A percentile compares a stretch with the other conserved stretches of the same genome.
phyloP scores from a whole-genome alignment of 92 coral and sea anemone genomes.

The Plumapathes pennacea region DNA sequence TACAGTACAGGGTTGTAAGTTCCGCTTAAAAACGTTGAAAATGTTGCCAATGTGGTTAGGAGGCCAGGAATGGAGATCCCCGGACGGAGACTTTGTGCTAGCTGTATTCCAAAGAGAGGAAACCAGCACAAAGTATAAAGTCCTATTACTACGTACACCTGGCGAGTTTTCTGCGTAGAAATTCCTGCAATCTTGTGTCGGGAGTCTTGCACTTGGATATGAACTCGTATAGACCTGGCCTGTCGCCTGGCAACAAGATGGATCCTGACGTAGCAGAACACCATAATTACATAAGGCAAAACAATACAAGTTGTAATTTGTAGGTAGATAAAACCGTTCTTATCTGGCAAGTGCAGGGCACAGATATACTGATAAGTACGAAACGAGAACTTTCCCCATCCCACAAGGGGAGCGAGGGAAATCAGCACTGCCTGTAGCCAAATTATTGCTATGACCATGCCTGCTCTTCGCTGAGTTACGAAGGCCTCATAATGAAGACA shows the following conservation, averaged over 20 bases:
- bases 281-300: slow-evolving; percentile 61
- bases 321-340: slow-evolving; percentile 67
- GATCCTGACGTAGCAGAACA: slow-evolving; percentile 90
- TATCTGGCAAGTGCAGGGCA: slow-evolving; percentile 55
- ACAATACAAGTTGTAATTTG: slow-evolving; percentile 53
- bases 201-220: slow-evolving; percentile 82
- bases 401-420: slow-evolving; percentile 66
- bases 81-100: slow-evolving; percentile 55
- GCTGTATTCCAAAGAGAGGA: slow-evolving; percentile 67
- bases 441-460: slow-evolving; percentile 60
- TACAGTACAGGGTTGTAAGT: slow-evolving; percentile 86
- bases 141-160: slow-evolving; percentile 82
- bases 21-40: slow-evolving; percentile 71
- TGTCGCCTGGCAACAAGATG: slow-evolving; percentile 94
- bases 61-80: slow-evolving; percentile 31
- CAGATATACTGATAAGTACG: slow-evolving; percentile 69
- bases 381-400: slow-evolving; percentile 79
- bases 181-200: slow-evolving; percentile 60
- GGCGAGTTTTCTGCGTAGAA: slow-evolving; percentile 74
- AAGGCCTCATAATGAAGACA: slow-evolving; percentile 88
- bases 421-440: slow-evolving; percentile 75
- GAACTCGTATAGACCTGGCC: slow-evolving; percentile 82
- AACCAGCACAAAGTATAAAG: slow-evolving; percentile 84
- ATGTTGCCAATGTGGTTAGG: slow-evolving; percentile 50
- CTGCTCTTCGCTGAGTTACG: slow-evolving; percentile 77